Percentiles rank a stretch among this genome's conserved stretches.
These are phyloP conservation scores for Synergus umbraculus DNA, from an alignment of 2,888 invertebrate genomes.

Conservation along the genomic window DNA sequence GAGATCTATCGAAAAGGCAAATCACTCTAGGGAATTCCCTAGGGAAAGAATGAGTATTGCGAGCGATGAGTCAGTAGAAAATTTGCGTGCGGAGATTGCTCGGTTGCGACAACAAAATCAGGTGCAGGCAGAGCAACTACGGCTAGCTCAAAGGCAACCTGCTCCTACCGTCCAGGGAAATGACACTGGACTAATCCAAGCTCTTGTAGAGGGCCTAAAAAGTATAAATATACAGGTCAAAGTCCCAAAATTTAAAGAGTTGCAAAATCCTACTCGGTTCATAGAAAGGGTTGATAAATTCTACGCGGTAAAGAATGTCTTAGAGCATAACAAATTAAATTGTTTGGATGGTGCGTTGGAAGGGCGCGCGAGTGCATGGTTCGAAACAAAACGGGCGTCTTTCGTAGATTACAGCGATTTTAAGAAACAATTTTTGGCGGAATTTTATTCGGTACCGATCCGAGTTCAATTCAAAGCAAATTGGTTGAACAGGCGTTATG, in stretches of 20 bases:
- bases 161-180: no score
- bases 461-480: slow-evolving; percentile 42
- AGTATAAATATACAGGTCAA: neutral
- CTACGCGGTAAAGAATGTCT: neutral
- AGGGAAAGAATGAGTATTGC: no score
- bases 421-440: neutral
- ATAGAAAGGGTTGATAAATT: slow-evolving; percentile 36
- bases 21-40: no score
- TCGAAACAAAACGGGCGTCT: neutral
- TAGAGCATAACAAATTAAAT: neutral
- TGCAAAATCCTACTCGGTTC: neutral
- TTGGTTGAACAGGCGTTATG: slow-evolving; percentile 30
- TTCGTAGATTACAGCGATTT: slow-evolving; percentile 37
- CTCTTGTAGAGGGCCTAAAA: neutral
- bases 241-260: neutral
- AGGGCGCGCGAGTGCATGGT: slow-evolving; percentile 41
- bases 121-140: no score
- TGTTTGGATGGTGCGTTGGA: slow-evolving; percentile 42
- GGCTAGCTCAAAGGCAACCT: no score
- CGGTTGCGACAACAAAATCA: no score
- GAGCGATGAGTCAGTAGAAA: no score
- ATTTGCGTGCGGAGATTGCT: no score
- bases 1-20: no score
- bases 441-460: slow-evolving; percentile 30
- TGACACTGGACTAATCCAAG: no score